A percentile compares a stretch with the other conserved stretches of the same genome.
Evolutionary conservation across 2,888 invertebrate species (phyloP).

Genomic region (Diaphora mendica): DNA sequence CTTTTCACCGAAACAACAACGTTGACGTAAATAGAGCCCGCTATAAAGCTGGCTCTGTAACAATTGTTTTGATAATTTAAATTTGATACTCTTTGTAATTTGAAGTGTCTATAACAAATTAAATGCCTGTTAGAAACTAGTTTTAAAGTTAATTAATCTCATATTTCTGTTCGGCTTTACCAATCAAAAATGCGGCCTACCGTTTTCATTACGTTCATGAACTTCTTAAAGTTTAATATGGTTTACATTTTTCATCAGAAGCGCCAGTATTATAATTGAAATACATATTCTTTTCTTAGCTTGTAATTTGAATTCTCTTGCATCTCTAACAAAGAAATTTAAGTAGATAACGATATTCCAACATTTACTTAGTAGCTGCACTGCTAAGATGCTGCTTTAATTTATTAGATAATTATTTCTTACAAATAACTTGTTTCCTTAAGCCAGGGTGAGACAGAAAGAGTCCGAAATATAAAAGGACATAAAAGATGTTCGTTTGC

Average conservation of each 20-base stretch:
- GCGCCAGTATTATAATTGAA: not conserved
- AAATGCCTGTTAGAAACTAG: not conserved
- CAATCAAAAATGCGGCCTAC: not conserved
- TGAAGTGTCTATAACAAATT: not conserved
- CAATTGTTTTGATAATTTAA: not conserved
- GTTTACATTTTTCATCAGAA: not conserved
- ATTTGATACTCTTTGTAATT: not conserved
- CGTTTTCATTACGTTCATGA: not conserved
- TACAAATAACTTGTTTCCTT: not conserved
- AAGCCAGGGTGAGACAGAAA: not conserved
- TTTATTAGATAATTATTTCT: not conserved
- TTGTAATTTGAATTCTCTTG: not conserved
- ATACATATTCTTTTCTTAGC: not conserved
- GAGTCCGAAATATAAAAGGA: not conserved
- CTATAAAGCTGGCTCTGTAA: constrained; percentile 1
- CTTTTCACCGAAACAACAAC: constrained; percentile 13
- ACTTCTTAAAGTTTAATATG: not conserved
- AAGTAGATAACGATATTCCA: not conserved
- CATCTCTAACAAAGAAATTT: not conserved
- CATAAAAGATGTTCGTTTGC: constrained; percentile 13
- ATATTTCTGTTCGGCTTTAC: not conserved
- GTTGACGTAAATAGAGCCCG: constrained; percentile 25
- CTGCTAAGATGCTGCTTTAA: not conserved
- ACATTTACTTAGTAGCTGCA: not conserved
- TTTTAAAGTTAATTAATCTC: not conserved